Base-by-base conservation (phyloP, 2,888 invertebrate species). In the Chymomyza procnemis region DNA sequence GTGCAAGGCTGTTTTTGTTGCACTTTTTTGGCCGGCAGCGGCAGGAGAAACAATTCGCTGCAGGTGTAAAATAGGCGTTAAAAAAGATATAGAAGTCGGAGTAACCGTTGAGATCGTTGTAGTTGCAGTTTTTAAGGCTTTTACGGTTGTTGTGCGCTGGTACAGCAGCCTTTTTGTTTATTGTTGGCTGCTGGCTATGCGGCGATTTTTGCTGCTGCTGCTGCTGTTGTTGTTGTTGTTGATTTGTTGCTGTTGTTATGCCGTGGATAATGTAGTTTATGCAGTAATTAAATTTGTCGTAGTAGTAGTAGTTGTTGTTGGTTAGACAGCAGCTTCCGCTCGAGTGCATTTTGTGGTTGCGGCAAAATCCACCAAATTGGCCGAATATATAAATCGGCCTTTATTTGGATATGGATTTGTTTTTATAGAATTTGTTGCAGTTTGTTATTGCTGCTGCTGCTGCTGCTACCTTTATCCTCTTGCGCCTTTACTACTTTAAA, bases 331-430 rank as follows among this genome's bases (percentile, higher is more conserved):
- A 72, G 71, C 79, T 73, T 80, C 78, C 87, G 85, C 79, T 79
- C 74, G 88, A 83, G 88, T 79, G 86, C 89, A 89, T 89, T 89
- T 89, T 89, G 89, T 83, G 81, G 69, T 77, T 62, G 71, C 67
- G 71, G 83, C 78, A 69, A 71, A 76, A 76, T 74, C 67, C 73
- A 81, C 73, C 76, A 80, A 82, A 78, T 69, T 69, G 79, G 67
- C 76, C 76, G 66, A 74, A 69, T 66, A 64, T 41, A 19, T 66
- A 69, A 76, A 62, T 76, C 76, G 73, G 76, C 78, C 78, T 85
- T 54, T 34, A 57, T 57, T 80, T 69, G 71, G 69, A 70, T 71
- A 55, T 56, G 59, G 22, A 63, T 47, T 56, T 58, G 56, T 34
- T 60, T 46, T 34, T 52, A 46, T n/a, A 64, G 14, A 55, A 61